Percentiles rank a stretch among this genome's conserved stretches.
Conservation (phyloP, 2,113 vertebrate genomes). For the Xerus inauris region DNA sequence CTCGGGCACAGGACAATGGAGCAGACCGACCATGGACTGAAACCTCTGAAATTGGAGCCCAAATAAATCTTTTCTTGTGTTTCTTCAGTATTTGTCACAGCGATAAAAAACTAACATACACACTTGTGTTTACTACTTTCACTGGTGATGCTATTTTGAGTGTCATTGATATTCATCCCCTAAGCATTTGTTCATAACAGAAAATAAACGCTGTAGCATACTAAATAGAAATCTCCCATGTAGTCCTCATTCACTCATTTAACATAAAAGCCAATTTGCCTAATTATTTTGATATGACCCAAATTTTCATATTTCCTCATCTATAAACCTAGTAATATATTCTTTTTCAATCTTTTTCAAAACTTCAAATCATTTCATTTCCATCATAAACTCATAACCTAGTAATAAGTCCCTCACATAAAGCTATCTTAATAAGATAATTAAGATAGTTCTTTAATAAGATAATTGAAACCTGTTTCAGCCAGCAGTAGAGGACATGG, state of each 20-base stretch:
- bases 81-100: neutral
- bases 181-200: neutral
- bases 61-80: neutral
- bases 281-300: neutral
- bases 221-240: neutral
- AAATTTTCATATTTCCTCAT: neutral
- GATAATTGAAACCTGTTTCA: neutral
- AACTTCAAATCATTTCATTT: neutral
- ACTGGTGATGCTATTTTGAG: neutral
- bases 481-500: neutral
- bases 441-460: neutral
- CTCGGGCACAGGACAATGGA: neutral
- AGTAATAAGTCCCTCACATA: neutral
- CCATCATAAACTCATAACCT: neutral
- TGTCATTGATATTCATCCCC: neutral
- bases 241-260: neutral
- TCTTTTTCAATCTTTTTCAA: neutral
- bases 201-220: neutral
- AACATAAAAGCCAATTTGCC: neutral
- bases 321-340: neutral
- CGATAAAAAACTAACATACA: neutral
- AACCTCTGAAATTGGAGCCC: neutral
- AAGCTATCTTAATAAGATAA: neutral
- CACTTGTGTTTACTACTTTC: neutral
- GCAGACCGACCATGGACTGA: neutral